Conservation (phyloP, 2,113 vertebrate species). For the Murina feae region DNA sequence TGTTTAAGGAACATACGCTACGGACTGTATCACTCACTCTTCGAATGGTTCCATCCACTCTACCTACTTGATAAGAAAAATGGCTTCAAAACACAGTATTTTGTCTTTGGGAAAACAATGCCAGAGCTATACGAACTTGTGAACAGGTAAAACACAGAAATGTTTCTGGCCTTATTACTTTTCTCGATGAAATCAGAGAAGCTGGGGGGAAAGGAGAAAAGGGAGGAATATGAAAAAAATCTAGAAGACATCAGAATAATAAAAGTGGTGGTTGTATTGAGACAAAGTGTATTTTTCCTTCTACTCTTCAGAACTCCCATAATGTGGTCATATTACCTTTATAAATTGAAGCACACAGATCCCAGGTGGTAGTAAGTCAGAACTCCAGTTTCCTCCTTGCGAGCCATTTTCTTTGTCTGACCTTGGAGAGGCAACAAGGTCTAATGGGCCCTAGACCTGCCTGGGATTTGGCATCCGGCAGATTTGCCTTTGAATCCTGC, state of each 20-base stretch:
- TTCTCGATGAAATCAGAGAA: not conserved
- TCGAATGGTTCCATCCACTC: constrained; percentile 96
- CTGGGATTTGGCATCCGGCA: not conserved
- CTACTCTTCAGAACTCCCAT: not conserved
- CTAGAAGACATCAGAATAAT: not conserved
- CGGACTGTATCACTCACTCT: constrained; percentile 93
- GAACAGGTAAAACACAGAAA: constrained; percentile 81
- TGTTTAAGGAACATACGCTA: constrained; percentile 87
- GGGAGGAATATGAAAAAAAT: not conserved
- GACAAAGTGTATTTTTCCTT: not conserved
- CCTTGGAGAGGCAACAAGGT: not conserved
- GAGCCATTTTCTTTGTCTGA: not conserved
- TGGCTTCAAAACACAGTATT: constrained; percentile 89
- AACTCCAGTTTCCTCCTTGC: not conserved
- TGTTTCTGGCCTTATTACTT: not conserved
- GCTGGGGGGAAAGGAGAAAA: not conserved
- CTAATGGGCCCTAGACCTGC: not conserved
- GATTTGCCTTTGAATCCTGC: not conserved
- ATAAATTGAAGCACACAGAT: not conserved
- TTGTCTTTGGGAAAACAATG: constrained; percentile 86
- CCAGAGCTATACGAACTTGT: constrained; percentile 94
- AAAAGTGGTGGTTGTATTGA: not conserved
- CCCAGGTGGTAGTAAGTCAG: not conserved
- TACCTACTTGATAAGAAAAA: constrained; percentile 91
- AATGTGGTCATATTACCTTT: not conserved